Conservation (phyloP, 2,888 invertebrate species). For the Bembecia ichneumoniformis region DNA sequence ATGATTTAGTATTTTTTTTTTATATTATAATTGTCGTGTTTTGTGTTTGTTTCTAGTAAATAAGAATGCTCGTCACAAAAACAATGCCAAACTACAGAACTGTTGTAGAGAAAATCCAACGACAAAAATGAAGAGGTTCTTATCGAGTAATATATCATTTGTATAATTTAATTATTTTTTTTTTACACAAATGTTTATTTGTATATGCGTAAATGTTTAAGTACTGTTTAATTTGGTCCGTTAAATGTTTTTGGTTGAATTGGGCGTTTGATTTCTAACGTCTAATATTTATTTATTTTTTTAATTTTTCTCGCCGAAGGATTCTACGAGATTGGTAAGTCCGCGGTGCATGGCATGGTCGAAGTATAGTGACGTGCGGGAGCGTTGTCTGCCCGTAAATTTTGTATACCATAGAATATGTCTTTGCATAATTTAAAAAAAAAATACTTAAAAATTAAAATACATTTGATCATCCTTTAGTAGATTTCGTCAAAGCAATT, state of each 20-base stretch:
- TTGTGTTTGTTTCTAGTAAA: constrained; percentile 11
- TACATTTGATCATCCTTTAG: too few relatives aligned
- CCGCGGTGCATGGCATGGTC: constrained; percentile 10
- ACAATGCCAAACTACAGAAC: neutral
- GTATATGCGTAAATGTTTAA: neutral
- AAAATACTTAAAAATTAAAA: too few relatives aligned
- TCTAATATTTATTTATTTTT: constrained; percentile 6
- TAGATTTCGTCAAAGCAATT: too few relatives aligned
- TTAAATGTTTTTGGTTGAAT: neutral
- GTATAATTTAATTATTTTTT: too few relatives aligned
- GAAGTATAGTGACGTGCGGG: neutral
- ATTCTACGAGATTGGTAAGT: constrained; percentile 68
- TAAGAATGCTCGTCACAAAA: constrained; percentile 3
- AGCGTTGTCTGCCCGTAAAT: too few relatives aligned
- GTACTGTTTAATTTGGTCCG: neutral
- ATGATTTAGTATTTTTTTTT: neutral
- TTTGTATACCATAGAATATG: too few relatives aligned
- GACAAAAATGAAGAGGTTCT: neutral
- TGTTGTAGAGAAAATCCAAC: constrained; percentile 2
- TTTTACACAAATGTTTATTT: neutral
- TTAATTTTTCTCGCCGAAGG: constrained; percentile 51
- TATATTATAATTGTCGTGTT: constrained; percentile 3
- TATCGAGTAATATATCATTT: neutral
- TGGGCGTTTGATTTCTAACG: constrained; percentile 10
- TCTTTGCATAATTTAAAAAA: too few relatives aligned